phyloP scores from a whole-genome alignment of 2,113 vertebrate genomes.

The Lipophrys pholis region DNA sequence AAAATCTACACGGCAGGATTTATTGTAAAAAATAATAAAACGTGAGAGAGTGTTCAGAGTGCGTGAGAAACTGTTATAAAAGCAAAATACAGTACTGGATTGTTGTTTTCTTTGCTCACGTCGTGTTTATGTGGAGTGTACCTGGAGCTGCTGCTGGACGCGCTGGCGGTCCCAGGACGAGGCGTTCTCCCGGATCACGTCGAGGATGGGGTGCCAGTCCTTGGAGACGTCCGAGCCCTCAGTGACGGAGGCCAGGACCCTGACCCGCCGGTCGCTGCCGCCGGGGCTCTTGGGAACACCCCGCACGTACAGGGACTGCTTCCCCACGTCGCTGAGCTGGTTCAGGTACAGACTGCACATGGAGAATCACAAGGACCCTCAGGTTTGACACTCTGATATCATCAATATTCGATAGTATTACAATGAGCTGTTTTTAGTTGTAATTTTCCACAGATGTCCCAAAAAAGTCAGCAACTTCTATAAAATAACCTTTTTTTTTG shows the following conservation, averaged over 20 bases:
- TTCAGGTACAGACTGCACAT: conserved; percentile 92
- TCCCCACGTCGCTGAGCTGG: conserved; percentile 90
- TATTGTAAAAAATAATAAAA: too few relatives aligned
- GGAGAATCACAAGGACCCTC: not conserved
- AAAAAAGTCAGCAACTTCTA: too few relatives aligned
- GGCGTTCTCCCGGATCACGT: conserved; percentile 87
- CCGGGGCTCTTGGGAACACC: conserved; percentile 73
- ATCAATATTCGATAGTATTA: too few relatives aligned
- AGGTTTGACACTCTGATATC: too few relatives aligned
- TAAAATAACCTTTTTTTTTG: too few relatives aligned
- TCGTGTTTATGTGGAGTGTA: conserved; percentile 18
- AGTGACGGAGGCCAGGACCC: conserved; percentile 90
- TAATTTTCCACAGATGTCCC: too few relatives aligned
- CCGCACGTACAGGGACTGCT: conserved; percentile 81
- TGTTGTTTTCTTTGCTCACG: too few relatives aligned
- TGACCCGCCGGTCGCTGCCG: conserved; percentile 71
- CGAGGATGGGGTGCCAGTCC: conserved; percentile 91
- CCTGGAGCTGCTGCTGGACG: conserved; percentile 87
- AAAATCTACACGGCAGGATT: too few relatives aligned
- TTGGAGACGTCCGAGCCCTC: conserved; percentile 89
- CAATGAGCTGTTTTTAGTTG: too few relatives aligned
- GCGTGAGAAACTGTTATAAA: too few relatives aligned
- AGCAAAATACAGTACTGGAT: too few relatives aligned
- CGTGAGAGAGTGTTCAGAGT: too few relatives aligned
- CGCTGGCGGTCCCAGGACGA: conserved; percentile 87